These are phyloP conservation scores for Caenorhabditis zanzibari DNA, from an alignment of 2,888 invertebrate genomes.

Conservation along the genomic window DNA sequence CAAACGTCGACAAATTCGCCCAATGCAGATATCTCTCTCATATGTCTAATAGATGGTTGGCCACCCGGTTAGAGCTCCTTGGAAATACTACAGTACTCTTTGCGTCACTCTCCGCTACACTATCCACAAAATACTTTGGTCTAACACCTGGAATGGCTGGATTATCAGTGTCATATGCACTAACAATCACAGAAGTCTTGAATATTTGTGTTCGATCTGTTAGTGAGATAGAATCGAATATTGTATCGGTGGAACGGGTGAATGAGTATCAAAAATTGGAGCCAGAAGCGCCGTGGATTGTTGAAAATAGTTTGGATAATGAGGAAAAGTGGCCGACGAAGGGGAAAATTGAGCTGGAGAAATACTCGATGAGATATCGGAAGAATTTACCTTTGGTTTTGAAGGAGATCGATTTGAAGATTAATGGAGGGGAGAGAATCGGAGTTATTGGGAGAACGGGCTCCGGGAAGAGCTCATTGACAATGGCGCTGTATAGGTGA, in stretches of 20 bases:
- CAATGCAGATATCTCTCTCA: slow-evolving; percentile 75
- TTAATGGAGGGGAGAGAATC: slow-evolving; percentile 87
- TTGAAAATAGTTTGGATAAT: not conserved
- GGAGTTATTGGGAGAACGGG: slow-evolving; percentile 84
- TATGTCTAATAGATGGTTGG: slow-evolving; percentile 88
- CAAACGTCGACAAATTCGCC: slow-evolving; percentile 61
- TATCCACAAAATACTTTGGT: slow-evolving; percentile 83
- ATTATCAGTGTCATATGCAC: slow-evolving; percentile 85
- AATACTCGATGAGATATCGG: slow-evolving; percentile 81
- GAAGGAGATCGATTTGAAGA: slow-evolving; percentile 88
- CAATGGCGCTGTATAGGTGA: slow-evolving; percentile 76
- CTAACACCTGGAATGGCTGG: slow-evolving; percentile 85
- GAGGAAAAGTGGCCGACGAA: slow-evolving; percentile 81
- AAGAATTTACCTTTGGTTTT: slow-evolving; percentile 89
- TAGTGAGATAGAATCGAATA: slow-evolving; percentile 96
- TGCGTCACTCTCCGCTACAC: slow-evolving; percentile 93
- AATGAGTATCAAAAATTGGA: slow-evolving; percentile 89
- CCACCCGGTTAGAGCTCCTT: slow-evolving; percentile 94
- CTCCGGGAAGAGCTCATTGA: slow-evolving; percentile 78
- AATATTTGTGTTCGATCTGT: slow-evolving; percentile 90
- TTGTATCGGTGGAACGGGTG: slow-evolving; percentile 96
- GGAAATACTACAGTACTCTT: slow-evolving; percentile 91
- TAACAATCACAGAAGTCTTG: slow-evolving; percentile 69
- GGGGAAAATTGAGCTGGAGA: slow-evolving; percentile 81
- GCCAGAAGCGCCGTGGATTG: slow-evolving; percentile 55